Base-by-base conservation (phyloP, 1,140 invertebrate species). In the Rhopalosiphum padi region DNA sequence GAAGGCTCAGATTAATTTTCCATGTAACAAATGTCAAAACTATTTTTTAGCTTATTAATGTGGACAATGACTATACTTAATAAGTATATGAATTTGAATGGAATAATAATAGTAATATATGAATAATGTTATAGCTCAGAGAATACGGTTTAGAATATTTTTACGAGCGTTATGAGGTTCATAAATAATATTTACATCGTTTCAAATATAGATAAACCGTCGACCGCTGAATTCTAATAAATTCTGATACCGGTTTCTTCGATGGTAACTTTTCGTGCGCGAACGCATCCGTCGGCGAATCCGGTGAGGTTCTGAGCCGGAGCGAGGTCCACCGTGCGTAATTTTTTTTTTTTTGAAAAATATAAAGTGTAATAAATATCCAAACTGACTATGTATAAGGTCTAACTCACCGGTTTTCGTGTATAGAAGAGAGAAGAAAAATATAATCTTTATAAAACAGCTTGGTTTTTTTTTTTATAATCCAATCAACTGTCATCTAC, bases 241-340 rank as follows among this genome's bases (percentile, higher is more conserved):
- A 77, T 77, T n/a, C n/a, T n/a, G 30, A 77, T 77, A 77, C 60
- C 60, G 60, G 60, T 77, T 77, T 77, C 60, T 77, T 77, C 60
- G 60, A 11, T 77, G 60, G 60, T n/a, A 77, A 77, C 30, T 77
- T 77, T 77, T 77, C 15, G 60, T n/a, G 11, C 30, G 60, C 30
- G 30, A 68, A 68, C 30, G 60, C 30, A 30, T 77, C 60, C 30
- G 30, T n/a, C 60, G 30, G 30, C 60, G 60, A 77, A n/a, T n/a
- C 3, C 60, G 30, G 30, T 9, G 30, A 68, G 60, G 11, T 68
- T 60, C 30, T 68, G n/a, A 68, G 30, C 60, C 30, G 30, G 3
- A 68, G 30, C n/a, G 60, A n/a, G 30, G 1, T 77, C 60, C 15
- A 60, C 30, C 4, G 60, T 77, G 30, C 60, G 30, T 77, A 77